These are phyloP conservation scores for Arge pagana DNA, from an alignment of 2,888 invertebrate genomes.

Conservation along the genomic window DNA sequence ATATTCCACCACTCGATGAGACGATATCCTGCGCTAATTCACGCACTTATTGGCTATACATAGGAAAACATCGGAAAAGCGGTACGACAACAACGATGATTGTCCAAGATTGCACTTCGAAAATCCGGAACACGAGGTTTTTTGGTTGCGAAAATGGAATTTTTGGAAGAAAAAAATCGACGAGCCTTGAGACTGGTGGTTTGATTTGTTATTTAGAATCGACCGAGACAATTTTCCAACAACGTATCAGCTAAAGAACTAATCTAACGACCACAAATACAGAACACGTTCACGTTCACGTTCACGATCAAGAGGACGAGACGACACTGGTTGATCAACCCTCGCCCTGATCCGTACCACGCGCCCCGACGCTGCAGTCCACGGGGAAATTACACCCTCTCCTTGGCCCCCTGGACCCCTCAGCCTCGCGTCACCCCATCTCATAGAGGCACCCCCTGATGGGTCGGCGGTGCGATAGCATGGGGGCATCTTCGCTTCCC, in stretches of 20 bases:
- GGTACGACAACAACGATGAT: too few relatives aligned
- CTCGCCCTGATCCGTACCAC: slow-evolving; percentile 45
- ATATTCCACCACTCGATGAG: too few relatives aligned
- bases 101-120: too few relatives aligned
- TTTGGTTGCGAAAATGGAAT: too few relatives aligned
- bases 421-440: slow-evolving; percentile 42
- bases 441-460: slow-evolving; percentile 38
- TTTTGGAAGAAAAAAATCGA: too few relatives aligned
- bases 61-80: too few relatives aligned
- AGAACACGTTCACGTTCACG: slow-evolving; percentile 33
- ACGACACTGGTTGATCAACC: slow-evolving; percentile 54
- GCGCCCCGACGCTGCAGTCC: slow-evolving; percentile 49
- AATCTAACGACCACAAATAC: slow-evolving; percentile 49
- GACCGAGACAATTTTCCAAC: slow-evolving; percentile 6
- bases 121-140: too few relatives aligned
- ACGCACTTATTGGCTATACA: too few relatives aligned
- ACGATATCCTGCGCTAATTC: too few relatives aligned
- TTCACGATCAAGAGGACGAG: slow-evolving; percentile 50
- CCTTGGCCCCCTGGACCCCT: slow-evolving; percentile 37
- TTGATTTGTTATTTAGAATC: too few relatives aligned
- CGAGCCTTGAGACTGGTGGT: too few relatives aligned
- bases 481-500: slow-evolving; percentile 24
- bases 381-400: slow-evolving; percentile 51
- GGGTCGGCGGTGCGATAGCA: slow-evolving; percentile 36
- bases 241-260: slow-evolving; percentile 35